Evolutionary conservation across 2,113 vertebrate genomes (phyloP).

Genomic region (Erythrolamprus reginae): DNA sequence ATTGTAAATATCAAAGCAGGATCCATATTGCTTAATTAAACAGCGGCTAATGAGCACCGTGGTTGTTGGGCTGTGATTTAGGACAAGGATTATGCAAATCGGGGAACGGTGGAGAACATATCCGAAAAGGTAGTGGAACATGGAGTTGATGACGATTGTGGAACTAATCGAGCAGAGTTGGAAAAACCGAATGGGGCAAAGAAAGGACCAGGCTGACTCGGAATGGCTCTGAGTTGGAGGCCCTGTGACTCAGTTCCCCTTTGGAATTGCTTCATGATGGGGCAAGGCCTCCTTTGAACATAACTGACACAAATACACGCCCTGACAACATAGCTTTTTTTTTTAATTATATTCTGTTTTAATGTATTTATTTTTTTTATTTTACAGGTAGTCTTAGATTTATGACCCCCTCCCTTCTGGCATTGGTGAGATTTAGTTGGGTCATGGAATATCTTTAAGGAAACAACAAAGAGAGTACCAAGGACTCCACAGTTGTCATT

Average conservation of each 20-base stretch:
- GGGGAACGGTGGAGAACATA: background rate
- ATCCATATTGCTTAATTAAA: constrained; percentile 70
- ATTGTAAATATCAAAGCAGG: constrained; percentile 64
- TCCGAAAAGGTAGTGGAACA: background rate
- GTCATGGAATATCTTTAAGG: background rate
- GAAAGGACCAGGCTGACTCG: background rate
- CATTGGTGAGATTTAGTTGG: background rate
- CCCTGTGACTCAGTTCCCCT: background rate
- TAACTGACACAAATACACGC: background rate
- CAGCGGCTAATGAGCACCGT: constrained; percentile 56
- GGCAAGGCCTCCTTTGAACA: background rate
- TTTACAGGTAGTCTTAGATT: background rate
- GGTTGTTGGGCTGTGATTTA: constrained; percentile 62
- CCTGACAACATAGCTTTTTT: background rate
- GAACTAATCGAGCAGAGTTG: background rate
- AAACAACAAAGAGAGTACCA: background rate
- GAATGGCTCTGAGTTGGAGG: background rate
- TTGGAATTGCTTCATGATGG: background rate
- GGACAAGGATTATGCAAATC: constrained; percentile 18
- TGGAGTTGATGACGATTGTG: accelerated
- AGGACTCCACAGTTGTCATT: background rate
- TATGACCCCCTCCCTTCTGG: background rate
- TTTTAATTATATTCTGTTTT: background rate
- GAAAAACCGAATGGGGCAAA: background rate
- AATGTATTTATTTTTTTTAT: background rate